These are phyloP conservation scores for Linhomoeus sp. DNA, from an alignment of 2,888 invertebrate genomes.

Conservation along the genomic window DNA sequence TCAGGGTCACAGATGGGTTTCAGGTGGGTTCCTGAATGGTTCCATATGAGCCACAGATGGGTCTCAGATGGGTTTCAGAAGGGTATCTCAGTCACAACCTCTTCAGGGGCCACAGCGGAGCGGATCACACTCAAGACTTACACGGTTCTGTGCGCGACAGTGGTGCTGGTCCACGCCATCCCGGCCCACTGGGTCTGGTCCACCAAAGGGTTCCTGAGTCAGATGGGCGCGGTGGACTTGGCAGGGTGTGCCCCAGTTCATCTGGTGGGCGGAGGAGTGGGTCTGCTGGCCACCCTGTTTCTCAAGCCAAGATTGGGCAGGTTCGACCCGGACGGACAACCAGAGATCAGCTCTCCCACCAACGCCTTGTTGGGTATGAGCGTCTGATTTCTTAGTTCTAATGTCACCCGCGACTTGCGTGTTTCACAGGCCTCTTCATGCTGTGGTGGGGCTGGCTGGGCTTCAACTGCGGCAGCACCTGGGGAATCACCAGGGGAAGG, in stretches of 20 bases:
- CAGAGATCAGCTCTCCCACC: slow-evolving; percentile 18
- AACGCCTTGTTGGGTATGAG: slow-evolving; percentile 21
- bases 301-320: slow-evolving; percentile 23
- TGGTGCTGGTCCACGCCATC: slow-evolving; percentile 26
- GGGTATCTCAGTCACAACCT: too few relatives aligned
- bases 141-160: slow-evolving; percentile 23
- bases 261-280: slow-evolving; percentile 26
- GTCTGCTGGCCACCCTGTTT: slow-evolving; percentile 25
- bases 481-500: slow-evolving; percentile 16
- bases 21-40: too few relatives aligned
- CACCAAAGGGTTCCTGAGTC: slow-evolving; percentile 23
- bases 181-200: slow-evolving; percentile 33
- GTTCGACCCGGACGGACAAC: slow-evolving; percentile 15
- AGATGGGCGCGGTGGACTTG: slow-evolving; percentile 20
- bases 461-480: slow-evolving; percentile 17
- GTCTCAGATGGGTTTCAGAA: too few relatives aligned
- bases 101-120: slow-evolving; percentile 25
- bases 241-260: slow-evolving; percentile 30
- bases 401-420: too few relatives aligned
- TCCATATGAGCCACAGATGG: too few relatives aligned
- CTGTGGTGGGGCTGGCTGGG: slow-evolving; percentile 21
- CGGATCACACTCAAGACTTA: slow-evolving; percentile 24
- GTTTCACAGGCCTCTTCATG: slow-evolving; percentile 18
- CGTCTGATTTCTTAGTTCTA: too few relatives aligned
- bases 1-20: too few relatives aligned